phyloP scores from a whole-genome alignment of 2,113 vertebrate genomes.

The Neodontobutis hainanensis region DNA sequence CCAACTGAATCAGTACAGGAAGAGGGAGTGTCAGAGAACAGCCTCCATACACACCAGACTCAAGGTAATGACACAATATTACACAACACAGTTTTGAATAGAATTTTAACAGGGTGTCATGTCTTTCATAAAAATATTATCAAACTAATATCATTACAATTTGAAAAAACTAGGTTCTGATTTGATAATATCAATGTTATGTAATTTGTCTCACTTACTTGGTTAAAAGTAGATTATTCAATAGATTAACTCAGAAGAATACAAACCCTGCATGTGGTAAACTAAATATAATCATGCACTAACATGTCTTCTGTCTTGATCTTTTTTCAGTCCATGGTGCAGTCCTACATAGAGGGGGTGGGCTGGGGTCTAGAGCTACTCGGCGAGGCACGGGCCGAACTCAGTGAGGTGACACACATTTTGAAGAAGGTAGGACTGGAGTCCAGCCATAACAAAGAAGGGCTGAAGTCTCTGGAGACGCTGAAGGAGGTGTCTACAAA shows the following conservation, averaged over 20 bases:
- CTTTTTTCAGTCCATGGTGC: conserved; percentile 85
- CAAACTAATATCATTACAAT: too few relatives aligned
- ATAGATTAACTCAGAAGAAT: too few relatives aligned
- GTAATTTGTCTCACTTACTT: too few relatives aligned
- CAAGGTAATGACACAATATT: conserved; percentile 80
- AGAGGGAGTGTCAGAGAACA: conserved; percentile 90
- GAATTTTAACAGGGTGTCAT: background rate
- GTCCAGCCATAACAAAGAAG: conserved; percentile 68
- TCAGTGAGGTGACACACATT: conserved; percentile 78
- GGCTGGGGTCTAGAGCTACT: conserved; percentile 88
- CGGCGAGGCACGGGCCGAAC: conserved; percentile 76
- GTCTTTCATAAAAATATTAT: too few relatives aligned
- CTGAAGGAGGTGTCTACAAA: conserved; percentile 78
- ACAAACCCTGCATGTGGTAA: too few relatives aligned
- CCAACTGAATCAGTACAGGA: conserved; percentile 86
- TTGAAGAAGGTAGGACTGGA: conserved; percentile 77
- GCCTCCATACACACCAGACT: conserved; percentile 90
- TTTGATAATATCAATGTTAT: too few relatives aligned
- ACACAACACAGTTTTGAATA: background rate
- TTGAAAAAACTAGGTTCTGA: too few relatives aligned
- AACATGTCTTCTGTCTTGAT: background rate
- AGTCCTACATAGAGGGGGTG: conserved; percentile 94
- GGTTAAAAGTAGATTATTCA: too few relatives aligned
- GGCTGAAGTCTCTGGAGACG: conserved; percentile 73
- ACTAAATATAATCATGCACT: too few relatives aligned